These are phyloP conservation scores for Brachyistius frenatus DNA, from an alignment of 2,113 vertebrate genomes.

Conservation along the genomic window DNA sequence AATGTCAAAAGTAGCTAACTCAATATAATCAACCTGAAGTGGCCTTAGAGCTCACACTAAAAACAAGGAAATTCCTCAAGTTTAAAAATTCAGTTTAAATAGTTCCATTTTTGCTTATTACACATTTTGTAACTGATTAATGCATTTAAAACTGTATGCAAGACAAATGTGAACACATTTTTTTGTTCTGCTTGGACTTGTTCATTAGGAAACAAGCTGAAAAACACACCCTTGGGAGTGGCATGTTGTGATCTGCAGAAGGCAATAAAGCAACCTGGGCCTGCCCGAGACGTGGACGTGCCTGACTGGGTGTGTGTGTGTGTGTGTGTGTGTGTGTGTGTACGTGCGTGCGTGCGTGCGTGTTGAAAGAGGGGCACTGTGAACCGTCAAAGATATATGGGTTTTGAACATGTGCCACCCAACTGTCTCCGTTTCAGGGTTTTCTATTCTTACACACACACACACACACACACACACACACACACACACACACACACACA, in stretches of 20 bases:
- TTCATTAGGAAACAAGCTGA: conserved; percentile 59
- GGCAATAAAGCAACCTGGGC: conserved; percentile 22
- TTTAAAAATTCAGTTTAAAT: not conserved
- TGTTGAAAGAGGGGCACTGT: conserved; percentile 23
- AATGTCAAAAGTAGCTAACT: not conserved
- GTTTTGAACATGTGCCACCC: conserved; percentile 18
- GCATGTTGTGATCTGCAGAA: conserved; percentile 49
- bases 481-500: not conserved
- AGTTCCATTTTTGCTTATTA: not conserved
- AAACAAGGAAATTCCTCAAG: not conserved
- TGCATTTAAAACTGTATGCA: not conserved
- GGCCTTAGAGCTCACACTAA: not conserved
- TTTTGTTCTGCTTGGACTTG: conserved; percentile 73
- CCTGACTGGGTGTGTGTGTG: conserved; percentile 26
- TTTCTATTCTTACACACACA: not conserved
- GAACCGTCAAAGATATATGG: conserved; percentile 4
- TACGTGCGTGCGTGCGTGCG: conserved; percentile 8
- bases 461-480: not conserved
- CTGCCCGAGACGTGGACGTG: conserved; percentile 21
- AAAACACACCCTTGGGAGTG: conserved; percentile 57
- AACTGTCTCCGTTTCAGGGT: not conserved
- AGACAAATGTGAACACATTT: conserved; percentile 27
- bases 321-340: not conserved
- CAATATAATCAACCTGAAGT: not conserved
- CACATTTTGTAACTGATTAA: not conserved